A percentile compares a stretch with the other conserved stretches of the same genome.
These are phyloP conservation scores for Cyprinodon tularosa DNA, from an alignment of 2,113 vertebrate species.

Conservation along the genomic window DNA sequence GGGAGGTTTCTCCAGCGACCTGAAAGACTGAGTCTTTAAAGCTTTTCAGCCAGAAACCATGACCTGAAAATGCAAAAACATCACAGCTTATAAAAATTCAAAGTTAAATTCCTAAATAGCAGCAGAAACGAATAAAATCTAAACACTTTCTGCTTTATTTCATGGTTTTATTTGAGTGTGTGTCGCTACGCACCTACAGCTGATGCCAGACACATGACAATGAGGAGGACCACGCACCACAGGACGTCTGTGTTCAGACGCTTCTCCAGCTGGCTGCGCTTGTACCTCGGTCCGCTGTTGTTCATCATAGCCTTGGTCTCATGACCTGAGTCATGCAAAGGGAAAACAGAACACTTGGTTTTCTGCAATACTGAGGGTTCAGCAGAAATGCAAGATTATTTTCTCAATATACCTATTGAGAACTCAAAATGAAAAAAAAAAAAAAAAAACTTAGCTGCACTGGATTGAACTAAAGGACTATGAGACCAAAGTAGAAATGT, in stretches of 20 bases:
- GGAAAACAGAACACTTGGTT: not conserved
- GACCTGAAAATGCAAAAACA: constrained; percentile 79
- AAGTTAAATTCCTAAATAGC: not conserved
- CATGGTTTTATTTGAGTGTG: not conserved
- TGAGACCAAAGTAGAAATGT: not conserved
- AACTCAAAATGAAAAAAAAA: not conserved
- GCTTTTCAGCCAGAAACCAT: constrained; percentile 86
- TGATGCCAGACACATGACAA: constrained; percentile 88
- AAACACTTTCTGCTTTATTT: not conserved
- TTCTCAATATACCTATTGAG: not conserved
- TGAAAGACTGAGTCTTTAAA: constrained; percentile 79
- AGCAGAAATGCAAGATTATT: not conserved
- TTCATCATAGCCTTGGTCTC: constrained; percentile 99
- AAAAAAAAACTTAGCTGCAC: not conserved
- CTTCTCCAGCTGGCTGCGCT: constrained; percentile 90
- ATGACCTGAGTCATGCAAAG: constrained; percentile 81
- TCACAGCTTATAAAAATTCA: not conserved
- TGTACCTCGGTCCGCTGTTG: constrained; percentile 89
- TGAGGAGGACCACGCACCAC: constrained; percentile 90
- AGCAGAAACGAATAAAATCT: not conserved
- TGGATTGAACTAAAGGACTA: not conserved
- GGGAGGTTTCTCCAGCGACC: constrained; percentile 71
- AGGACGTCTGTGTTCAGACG: constrained; percentile 88
- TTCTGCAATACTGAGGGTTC: not conserved
- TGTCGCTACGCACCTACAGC: constrained; percentile 83